Evolutionary conservation across 2,113 vertebrate genomes (phyloP).

Genomic region (Macrotis lagotis): DNA sequence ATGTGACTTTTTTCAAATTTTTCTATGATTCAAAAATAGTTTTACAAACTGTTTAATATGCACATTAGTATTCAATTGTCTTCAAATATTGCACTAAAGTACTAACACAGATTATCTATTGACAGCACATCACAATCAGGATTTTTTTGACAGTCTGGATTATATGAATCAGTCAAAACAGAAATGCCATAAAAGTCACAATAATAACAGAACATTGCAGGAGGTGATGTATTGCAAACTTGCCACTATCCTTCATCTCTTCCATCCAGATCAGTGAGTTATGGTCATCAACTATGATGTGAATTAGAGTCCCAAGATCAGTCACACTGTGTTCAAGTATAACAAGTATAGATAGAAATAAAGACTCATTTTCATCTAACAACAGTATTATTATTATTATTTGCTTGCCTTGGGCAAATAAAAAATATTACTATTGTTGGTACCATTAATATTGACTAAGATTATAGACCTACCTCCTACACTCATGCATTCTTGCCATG

Average conservation of each 20-base stretch:
- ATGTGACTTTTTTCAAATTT: constrained; percentile 19
- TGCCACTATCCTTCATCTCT: constrained; percentile 71
- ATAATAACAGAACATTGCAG: constrained; percentile 76
- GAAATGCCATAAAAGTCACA: constrained; percentile 78
- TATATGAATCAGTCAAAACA: constrained; percentile 80
- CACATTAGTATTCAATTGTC: background rate
- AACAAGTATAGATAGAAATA: constrained; percentile 73
- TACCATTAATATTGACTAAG: background rate
- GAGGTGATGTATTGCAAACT: constrained; percentile 72
- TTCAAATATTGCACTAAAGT: constrained; percentile 57
- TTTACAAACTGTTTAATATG: background rate
- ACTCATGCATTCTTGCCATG: background rate
- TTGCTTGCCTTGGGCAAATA: constrained; percentile 54
- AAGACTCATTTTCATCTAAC: constrained; percentile 73
- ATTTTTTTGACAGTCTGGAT: constrained; percentile 69
- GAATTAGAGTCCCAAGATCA: constrained; percentile 76
- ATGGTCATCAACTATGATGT: constrained; percentile 72
- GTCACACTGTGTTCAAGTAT: constrained; percentile 73
- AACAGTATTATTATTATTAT: constrained; percentile 71
- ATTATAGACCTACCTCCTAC: background rate
- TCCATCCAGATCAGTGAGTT: constrained; percentile 66
- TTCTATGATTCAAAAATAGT: background rate
- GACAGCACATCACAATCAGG: constrained; percentile 66
- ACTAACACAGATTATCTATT: constrained; percentile 68
- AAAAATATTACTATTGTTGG: accelerated